These are phyloP conservation scores for Diprion similis DNA, from an alignment of 1,140 invertebrate species.

Conservation along the genomic window DNA sequence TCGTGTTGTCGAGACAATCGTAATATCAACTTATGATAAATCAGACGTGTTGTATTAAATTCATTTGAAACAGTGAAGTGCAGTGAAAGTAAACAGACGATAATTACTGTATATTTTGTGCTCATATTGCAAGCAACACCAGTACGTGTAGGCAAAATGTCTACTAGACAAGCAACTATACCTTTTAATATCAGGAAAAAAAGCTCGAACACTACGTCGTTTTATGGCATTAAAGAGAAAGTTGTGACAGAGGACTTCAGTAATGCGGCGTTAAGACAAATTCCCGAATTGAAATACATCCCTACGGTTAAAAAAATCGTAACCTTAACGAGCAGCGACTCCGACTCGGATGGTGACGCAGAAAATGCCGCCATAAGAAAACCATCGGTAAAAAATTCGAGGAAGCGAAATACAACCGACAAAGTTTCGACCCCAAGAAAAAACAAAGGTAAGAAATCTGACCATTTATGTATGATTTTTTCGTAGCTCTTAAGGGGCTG, in stretches of 20 bases:
- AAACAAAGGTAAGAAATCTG: not conserved
- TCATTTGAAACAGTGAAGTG: not conserved
- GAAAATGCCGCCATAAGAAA: conserved; percentile 39
- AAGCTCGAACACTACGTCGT: conserved; percentile 40
- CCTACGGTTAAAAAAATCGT: conserved; percentile 48
- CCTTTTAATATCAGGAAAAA: conserved; percentile 43
- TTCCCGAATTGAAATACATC: conserved; percentile 34
- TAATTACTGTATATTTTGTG: not conserved
- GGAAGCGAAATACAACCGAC: conserved; percentile 6
- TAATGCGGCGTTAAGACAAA: conserved; percentile 34
- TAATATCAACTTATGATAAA: not conserved
- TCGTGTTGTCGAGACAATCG: not conserved
- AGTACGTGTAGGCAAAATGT: conserved; percentile 25
- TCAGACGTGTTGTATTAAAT: not conserved
- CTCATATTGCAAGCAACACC: too few species aligned
- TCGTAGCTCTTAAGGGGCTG: too few species aligned
- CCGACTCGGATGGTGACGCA: conserved; percentile 47
- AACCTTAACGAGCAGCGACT: conserved; percentile 50
- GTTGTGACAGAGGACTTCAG: conserved; percentile 38
- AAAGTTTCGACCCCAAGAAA: conserved; percentile 28
- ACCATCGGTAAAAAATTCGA: conserved; percentile 13
- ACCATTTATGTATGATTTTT: too few species aligned
- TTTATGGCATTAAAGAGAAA: conserved; percentile 43
- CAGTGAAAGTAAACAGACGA: not conserved
- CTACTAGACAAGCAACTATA: conserved; percentile 42